phyloP scores from a whole-genome alignment of 35 echinoderm and acorn worm genomes.

The Heliocidaris erythrogramma region DNA sequence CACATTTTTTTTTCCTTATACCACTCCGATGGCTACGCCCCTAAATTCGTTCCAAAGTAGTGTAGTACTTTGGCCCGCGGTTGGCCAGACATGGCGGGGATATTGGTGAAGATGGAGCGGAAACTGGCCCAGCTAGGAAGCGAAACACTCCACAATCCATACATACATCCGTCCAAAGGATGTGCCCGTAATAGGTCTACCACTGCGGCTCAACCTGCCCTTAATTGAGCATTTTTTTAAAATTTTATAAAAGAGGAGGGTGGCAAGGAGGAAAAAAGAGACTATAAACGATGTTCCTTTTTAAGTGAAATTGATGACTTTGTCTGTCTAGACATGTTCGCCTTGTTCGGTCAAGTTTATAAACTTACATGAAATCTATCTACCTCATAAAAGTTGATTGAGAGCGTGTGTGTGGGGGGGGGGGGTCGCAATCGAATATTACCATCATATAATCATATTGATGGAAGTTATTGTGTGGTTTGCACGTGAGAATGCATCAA shows the following conservation, averaged over 20 bases:
- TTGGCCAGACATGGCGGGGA: too few species aligned
- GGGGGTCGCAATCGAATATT: background rate
- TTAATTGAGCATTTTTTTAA: background rate
- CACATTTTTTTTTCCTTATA: too few species aligned
- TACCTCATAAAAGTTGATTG: too few species aligned
- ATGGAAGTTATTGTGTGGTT: background rate
- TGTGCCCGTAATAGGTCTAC: background rate
- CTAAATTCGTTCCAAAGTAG: too few species aligned
- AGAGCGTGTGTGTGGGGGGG: background rate
- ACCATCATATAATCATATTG: background rate
- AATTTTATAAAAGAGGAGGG: background rate
- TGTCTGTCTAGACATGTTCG: background rate
- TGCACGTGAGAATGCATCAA: background rate
- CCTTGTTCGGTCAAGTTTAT: background rate
- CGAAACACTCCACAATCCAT: background rate
- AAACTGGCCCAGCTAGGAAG: background rate
- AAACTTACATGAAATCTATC: background rate
- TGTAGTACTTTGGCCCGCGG: too few species aligned
- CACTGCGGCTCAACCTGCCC: background rate
- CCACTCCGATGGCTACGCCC: too few species aligned
- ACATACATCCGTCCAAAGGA: slow-evolving; percentile 7
- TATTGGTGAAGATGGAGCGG: too few species aligned
- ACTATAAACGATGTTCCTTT: background rate
- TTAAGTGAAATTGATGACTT: background rate
- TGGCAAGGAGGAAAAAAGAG: background rate